Evolutionary conservation across 35 echinoderm and acorn worm species (phyloP).

Genomic region (Hemicentrotus pulcherrimus): DNA sequence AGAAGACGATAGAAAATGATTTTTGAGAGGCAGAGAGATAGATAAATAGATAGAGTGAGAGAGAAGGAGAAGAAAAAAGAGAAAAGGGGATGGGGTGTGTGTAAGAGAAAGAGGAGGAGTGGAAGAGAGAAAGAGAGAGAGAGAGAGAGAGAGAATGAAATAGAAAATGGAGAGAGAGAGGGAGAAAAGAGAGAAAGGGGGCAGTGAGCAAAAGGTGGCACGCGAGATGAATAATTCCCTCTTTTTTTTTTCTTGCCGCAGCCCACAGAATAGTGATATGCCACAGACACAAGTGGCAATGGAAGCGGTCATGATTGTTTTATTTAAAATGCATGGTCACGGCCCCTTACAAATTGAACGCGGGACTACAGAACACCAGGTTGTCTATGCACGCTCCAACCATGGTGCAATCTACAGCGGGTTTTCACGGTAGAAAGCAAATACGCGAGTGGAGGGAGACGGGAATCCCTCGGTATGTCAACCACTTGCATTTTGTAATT

Average conservation of each 20-base stretch:
- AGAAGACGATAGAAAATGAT: not conserved
- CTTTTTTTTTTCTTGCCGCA: not conserved
- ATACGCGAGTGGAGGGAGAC: not conserved
- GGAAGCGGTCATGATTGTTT: constrained; percentile 16
- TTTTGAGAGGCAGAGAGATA: not conserved
- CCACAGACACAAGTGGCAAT: not conserved
- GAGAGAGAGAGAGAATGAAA: not conserved
- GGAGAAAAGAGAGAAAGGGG: not conserved
- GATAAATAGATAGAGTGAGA: not conserved
- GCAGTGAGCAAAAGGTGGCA: not conserved
- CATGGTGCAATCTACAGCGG: not conserved
- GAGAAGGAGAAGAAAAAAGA: too few species aligned
- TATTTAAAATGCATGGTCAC: constrained; percentile 12
- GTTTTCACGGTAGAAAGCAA: not conserved
- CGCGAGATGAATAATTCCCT: not conserved
- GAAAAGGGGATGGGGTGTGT: too few species aligned
- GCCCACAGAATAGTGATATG: not conserved
- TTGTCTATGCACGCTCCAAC: not conserved
- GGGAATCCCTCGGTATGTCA: not conserved
- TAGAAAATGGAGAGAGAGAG: too few species aligned
- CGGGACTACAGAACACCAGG: not conserved
- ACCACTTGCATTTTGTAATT: not conserved
- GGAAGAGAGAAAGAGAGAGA: too few species aligned
- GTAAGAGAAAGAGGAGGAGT: too few species aligned
- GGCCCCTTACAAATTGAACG: not conserved